A percentile compares a stretch with the other conserved stretches of the same genome.
Conservation (phyloP, 2,113 vertebrate species). For the Phaethon lepturus region DNA sequence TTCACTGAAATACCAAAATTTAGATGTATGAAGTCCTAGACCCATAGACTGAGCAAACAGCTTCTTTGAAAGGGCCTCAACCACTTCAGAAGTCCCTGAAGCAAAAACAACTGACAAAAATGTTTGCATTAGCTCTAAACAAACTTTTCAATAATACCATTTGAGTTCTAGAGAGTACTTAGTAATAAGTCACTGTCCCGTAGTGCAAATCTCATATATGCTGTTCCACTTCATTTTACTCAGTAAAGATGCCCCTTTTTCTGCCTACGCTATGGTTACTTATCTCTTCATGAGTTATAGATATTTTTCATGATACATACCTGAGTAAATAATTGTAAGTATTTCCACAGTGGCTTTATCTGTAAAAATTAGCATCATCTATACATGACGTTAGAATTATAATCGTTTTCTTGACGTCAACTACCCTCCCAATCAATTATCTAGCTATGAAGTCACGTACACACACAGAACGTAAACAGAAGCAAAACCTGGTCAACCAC, state of each 20-base stretch:
- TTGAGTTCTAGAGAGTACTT: background rate
- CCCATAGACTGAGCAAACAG: background rate
- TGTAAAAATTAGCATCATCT: background rate
- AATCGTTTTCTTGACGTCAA: background rate
- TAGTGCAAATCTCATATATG: background rate
- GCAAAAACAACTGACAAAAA: background rate
- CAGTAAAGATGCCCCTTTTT: background rate
- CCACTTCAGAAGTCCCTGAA: background rate
- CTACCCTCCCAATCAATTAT: background rate
- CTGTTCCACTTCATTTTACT: background rate
- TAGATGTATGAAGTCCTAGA: background rate
- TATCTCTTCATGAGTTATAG: background rate
- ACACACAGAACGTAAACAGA: background rate
- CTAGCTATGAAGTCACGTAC: background rate
- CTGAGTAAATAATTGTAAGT: background rate
- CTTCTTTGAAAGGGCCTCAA: background rate
- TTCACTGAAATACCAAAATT: background rate
- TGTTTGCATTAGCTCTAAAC: background rate
- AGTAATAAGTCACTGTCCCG: background rate
- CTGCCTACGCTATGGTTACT: background rate
- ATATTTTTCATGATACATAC: background rate
- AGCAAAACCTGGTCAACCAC: background rate
- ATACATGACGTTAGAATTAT: background rate
- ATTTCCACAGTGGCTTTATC: background rate
- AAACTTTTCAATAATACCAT: background rate